These are phyloP conservation scores for Zaprionus obscuricornis DNA, from an alignment of 2,888 invertebrate species.

Conservation along the genomic window DNA sequence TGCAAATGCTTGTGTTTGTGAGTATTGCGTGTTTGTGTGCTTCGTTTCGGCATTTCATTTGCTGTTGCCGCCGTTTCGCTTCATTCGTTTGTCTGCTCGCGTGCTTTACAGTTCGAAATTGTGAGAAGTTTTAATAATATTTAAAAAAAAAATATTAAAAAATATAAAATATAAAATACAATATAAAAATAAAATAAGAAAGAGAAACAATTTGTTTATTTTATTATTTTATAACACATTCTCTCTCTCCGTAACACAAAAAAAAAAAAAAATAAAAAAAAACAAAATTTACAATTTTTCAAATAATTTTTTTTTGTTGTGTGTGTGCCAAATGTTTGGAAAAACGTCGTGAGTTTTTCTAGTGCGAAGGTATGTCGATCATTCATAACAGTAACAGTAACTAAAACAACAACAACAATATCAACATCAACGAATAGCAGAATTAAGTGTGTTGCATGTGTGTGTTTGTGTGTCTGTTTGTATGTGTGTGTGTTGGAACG, in stretches of 20 bases:
- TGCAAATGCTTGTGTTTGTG: background rate
- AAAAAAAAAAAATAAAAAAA: slow-evolving; percentile 1
- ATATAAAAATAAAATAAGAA: background rate
- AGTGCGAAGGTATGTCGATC: slow-evolving; percentile 56
- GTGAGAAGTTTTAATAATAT: slow-evolving; percentile 21
- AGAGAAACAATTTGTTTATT: background rate
- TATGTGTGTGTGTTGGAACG: background rate
- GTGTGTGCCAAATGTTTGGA: slow-evolving; percentile 53
- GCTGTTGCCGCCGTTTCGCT: slow-evolving; percentile 72
- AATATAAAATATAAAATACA: slow-evolving; percentile 2
- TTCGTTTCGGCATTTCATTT: slow-evolving; percentile 72
- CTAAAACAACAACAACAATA: slow-evolving; percentile 25
- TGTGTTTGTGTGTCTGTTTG: slow-evolving; percentile 1
- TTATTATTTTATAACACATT: slow-evolving; percentile 9
- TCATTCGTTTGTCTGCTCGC: slow-evolving; percentile 74
- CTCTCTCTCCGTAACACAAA: too few relatives aligned
- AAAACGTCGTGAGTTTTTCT: slow-evolving; percentile 25
- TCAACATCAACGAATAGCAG: too few relatives aligned
- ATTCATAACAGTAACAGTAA: slow-evolving; percentile 36
- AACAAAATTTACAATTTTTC: background rate
- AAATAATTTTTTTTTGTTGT: slow-evolving; percentile 21
- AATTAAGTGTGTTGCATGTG: background rate
- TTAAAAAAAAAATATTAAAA: background rate
- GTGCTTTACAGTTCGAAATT: slow-evolving; percentile 70
- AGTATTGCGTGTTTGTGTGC: slow-evolving; percentile 14